A percentile compares a stretch with the other conserved stretches of the same genome.
These are phyloP conservation scores for Gopherus evgoodei DNA, from an alignment of 2,113 vertebrate genomes.

Conservation along the genomic window DNA sequence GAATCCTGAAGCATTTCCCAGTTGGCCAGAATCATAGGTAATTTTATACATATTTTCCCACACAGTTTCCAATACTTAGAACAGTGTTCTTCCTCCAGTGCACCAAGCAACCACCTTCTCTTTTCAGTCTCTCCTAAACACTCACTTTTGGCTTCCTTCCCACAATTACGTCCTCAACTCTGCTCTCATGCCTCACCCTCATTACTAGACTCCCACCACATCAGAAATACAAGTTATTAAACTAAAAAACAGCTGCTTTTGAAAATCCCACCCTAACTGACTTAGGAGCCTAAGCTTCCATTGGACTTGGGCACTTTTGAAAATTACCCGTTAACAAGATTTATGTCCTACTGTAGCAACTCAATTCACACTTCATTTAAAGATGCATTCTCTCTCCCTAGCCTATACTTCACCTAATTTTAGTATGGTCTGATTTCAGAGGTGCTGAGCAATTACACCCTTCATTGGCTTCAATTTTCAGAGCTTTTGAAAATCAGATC, in stretches of 20 bases:
- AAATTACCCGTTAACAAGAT: too few species aligned
- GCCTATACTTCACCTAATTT: background rate
- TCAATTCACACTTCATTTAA: background rate
- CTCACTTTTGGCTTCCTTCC: background rate
- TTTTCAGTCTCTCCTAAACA: background rate
- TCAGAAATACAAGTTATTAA: background rate
- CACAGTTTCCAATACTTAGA: background rate
- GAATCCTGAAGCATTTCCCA: rapidly evolving
- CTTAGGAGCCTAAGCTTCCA: background rate
- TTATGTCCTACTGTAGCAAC: too few species aligned
- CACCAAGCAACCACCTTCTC: background rate
- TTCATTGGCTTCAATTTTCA: background rate
- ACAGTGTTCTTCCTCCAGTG: background rate
- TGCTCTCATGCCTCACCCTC: background rate
- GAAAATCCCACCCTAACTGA: background rate
- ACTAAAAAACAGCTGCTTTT: background rate
- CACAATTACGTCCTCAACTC: background rate
- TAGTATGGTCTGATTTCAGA: background rate
- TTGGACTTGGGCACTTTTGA: background rate
- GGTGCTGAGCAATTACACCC: background rate
- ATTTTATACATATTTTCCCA: background rate
- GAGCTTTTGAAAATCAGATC: background rate
- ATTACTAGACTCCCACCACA: background rate
- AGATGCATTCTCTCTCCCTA: background rate
- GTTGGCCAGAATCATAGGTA: background rate